Conservation (phyloP, 2,797 vertebrate species). For the Pipistrellus pygmaeus region DNA sequence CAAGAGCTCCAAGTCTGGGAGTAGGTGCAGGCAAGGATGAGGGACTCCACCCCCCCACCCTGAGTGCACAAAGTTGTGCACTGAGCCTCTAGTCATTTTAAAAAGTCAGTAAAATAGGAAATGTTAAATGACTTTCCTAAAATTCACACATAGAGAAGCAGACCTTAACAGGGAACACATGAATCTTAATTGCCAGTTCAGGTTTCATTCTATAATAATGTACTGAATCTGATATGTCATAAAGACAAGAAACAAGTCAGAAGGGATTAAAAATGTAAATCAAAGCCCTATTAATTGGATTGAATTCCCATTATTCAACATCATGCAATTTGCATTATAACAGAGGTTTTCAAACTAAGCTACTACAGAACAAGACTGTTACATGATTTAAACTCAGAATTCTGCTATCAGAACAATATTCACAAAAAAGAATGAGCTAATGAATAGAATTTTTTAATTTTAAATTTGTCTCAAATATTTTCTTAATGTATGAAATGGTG, state of each 20-base stretch:
- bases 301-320: constrained; percentile 68
- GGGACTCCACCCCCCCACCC: no score
- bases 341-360: constrained; percentile 63
- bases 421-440: not conserved
- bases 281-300: constrained; percentile 67
- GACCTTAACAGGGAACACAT: not conserved
- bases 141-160: not conserved
- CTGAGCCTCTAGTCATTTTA: not conserved
- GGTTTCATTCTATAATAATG: constrained; percentile 31
- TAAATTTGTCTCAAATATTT: not conserved
- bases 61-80: no score
- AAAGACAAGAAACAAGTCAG: constrained; percentile 60
- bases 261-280: constrained; percentile 74
- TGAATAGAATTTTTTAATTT: not conserved
- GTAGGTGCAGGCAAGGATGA: no score
- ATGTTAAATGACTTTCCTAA: constrained; percentile 9
- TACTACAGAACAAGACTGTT: not conserved
- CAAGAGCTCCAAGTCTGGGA: no score
- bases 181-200: not conserved
- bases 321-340: constrained; percentile 66
- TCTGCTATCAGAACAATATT: not conserved
- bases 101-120: not conserved
- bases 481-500: not conserved
- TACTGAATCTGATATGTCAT: constrained; percentile 47
- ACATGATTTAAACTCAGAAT: not conserved